Conservation (phyloP, 2,888 invertebrate species). For the Rhamnusium bicolor region DNA sequence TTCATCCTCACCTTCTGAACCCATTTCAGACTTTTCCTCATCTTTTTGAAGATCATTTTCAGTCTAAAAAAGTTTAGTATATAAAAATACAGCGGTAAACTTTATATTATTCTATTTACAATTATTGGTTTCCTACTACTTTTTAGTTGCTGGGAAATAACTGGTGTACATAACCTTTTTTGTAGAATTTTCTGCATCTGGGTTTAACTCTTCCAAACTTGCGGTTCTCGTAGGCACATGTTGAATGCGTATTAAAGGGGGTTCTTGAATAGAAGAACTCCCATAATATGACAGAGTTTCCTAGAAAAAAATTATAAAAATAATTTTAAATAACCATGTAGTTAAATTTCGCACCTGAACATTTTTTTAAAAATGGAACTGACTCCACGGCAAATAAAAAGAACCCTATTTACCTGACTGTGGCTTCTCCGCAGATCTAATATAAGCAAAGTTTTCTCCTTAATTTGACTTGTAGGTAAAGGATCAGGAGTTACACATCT, state of each 20-base stretch:
- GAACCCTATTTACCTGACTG: constrained; percentile 73
- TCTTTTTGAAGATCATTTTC: constrained; percentile 32
- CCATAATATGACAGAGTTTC: constrained; percentile 74
- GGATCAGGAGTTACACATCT: constrained; percentile 84
- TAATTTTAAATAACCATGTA: too few species aligned
- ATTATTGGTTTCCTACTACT: constrained; percentile 23
- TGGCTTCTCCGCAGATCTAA: constrained; percentile 81
- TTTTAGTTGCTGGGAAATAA: constrained; percentile 40
- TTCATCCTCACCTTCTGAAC: constrained; percentile 75
- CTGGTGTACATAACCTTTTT: constrained; percentile 32
- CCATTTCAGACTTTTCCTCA: constrained; percentile 63
- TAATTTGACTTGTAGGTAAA: constrained; percentile 68
- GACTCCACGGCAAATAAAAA: neutral
- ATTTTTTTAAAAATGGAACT: too few species aligned
- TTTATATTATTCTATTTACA: constrained; percentile 18
- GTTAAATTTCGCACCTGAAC: too few species aligned
- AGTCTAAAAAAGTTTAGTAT: neutral
- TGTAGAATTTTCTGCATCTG: constrained; percentile 21
- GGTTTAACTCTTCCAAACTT: constrained; percentile 55
- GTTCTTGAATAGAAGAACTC: constrained; percentile 68
- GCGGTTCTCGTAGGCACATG: constrained; percentile 60
- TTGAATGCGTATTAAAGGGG: constrained; percentile 66
- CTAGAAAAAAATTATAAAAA: constrained; percentile 55
- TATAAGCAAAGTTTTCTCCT: constrained; percentile 80
- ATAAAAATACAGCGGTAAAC: neutral